These are phyloP conservation scores for Planiliza haematocheilus DNA, from an alignment of 2,113 vertebrate genomes.

Conservation along the genomic window DNA sequence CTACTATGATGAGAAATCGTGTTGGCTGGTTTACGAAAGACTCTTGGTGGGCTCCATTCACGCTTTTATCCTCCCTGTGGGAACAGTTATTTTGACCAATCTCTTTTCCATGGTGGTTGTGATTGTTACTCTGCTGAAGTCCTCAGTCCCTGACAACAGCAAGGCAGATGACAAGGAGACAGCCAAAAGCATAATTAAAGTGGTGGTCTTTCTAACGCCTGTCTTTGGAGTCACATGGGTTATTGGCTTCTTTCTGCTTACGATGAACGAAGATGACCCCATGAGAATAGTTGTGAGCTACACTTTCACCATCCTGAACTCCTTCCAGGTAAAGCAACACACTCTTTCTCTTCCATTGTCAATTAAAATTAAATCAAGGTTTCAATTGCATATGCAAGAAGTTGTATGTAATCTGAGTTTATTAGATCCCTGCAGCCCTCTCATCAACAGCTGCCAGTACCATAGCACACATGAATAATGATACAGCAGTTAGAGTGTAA, in stretches of 20 bases:
- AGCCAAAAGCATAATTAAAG: constrained; percentile 83
- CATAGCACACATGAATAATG: no score
- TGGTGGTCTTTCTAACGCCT: constrained; percentile 81
- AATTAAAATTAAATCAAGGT: no score
- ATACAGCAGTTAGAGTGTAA: no score
- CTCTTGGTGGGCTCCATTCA: constrained; percentile 85
- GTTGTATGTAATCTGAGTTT: no score
- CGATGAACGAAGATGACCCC: rapidly evolving
- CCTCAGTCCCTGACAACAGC: constrained; percentile 74
- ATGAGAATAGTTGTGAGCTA: constrained; percentile 11
- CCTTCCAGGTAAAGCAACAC: constrained; percentile 81
- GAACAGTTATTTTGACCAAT: constrained; percentile 87
- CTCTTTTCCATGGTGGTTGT: constrained; percentile 89
- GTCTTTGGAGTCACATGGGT: constrained; percentile 85
- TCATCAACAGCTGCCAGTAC: no score
- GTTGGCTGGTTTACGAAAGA: constrained; percentile 87
- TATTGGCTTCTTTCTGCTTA: constrained; percentile 74
- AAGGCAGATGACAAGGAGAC: constrained; percentile 78
- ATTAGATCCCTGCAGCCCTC: no score
- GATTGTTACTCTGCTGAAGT: constrained; percentile 89
- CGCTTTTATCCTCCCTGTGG: constrained; percentile 88
- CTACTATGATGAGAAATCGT: constrained; percentile 75
- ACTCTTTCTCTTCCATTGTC: no score
- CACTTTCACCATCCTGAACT: constrained; percentile 82
- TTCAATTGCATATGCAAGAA: no score